Evolutionary conservation across 2,888 invertebrate genomes (phyloP).

Genomic region (Cephus sareptanus): DNA sequence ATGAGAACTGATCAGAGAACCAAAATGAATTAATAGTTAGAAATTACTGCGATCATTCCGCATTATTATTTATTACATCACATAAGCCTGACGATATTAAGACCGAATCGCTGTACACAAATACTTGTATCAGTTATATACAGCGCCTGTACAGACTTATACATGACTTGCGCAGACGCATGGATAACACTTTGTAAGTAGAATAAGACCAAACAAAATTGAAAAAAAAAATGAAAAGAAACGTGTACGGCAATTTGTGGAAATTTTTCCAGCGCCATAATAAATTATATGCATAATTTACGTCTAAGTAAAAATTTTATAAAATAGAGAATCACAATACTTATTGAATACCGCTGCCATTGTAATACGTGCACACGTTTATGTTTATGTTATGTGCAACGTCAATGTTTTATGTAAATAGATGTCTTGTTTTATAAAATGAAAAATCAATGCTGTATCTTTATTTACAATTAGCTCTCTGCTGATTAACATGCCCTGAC

Average conservation of each 20-base stretch:
- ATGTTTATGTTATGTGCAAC: slow-evolving; percentile 12
- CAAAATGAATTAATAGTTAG: slow-evolving; percentile 12
- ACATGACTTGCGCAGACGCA: background rate
- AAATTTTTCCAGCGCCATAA: background rate
- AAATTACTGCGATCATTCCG: slow-evolving; percentile 42
- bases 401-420: slow-evolving; percentile 37
- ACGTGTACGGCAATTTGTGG: background rate
- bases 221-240: background rate
- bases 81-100: slow-evolving; percentile 19
- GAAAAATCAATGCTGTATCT: background rate
- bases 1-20: slow-evolving; percentile 21
- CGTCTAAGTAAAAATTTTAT: background rate
- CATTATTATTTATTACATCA: slow-evolving; percentile 37
- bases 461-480: background rate
- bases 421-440: slow-evolving; percentile 38
- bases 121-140: background rate
- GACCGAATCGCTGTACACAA: background rate
- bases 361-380: slow-evolving; percentile 12
- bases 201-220: background rate
- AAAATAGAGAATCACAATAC: background rate
- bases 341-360: background rate
- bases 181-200: background rate
- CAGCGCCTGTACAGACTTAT: slow-evolving; percentile 5
- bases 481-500: background rate
- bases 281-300: background rate